Evolutionary conservation across 2,888 invertebrate species (phyloP), one percentile per base, ranked within the genome.

Genomic region (Melikaiella ostensackeni): DNA sequence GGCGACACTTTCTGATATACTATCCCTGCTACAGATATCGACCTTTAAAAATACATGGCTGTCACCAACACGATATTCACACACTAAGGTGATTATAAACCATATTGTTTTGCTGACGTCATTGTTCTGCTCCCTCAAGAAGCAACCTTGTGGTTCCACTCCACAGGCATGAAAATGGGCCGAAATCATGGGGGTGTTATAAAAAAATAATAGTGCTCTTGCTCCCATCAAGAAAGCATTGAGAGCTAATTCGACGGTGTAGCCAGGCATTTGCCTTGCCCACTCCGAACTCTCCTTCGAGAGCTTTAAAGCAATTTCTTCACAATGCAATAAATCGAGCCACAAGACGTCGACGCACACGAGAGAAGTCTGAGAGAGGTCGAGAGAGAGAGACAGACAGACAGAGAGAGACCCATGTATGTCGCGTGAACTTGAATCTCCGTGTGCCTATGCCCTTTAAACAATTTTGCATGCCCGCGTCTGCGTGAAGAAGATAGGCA

Each of bases 381-480:
- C n/a, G 13, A 42, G 3, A 11, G 50, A 70, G 50, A 1, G 1
- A 33, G 33, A 7, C 6, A 33, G 6, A 5, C 11, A 1, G 16
- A 6, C 11, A 4, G 16, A 27, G 16, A 9, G 11, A 8, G 7
- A 24, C 21, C 21, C 46, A 11, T 63, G 24, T 24, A 42, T 42
- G 4, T 42, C 42, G 6, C 42, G 42, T 42, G 42, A 42, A 42
- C 42, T 42, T 16, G 5, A 16, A 11, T 74, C 42, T 46, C 75
- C 57, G 82, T 84, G 82, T 82, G 84, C 82, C 84, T 83, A 85
- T 85, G 84, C 86, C 82, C 84, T 88, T 88, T 86, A 87, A 89
- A 85, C 85, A 86, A 86, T 88, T 85, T 86, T 81, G 80, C 86
- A 85, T 84, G 84, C 83, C 80, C 79, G 85, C 84, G 80, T 79